Percentiles rank a stretch among this genome's conserved stretches.
Evolutionary conservation across 2,888 invertebrate species (phyloP).

Genomic region (Hemithea aestivaria): DNA sequence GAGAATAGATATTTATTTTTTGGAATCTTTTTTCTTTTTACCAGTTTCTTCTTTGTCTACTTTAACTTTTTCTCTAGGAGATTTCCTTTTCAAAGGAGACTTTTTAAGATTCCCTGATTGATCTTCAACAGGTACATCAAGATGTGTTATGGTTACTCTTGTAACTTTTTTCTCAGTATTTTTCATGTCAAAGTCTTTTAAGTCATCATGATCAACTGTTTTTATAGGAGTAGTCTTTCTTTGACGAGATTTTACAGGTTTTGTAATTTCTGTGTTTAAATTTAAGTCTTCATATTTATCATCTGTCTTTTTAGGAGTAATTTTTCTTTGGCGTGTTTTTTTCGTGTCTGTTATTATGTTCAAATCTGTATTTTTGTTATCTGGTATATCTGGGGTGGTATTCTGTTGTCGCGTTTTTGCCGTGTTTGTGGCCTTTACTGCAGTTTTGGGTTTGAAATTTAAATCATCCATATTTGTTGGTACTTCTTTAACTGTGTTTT

Average conservation of each 20-base stretch:
- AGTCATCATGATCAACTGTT: neutral
- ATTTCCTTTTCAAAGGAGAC: slow-evolving; percentile 33
- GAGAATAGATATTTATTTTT: slow-evolving; percentile 18
- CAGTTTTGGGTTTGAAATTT: slow-evolving; percentile 16
- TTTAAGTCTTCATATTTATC: neutral
- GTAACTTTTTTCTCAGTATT: slow-evolving; percentile 1
- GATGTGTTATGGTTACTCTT: slow-evolving; percentile 12
- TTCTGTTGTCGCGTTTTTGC: neutral
- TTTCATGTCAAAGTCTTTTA: slow-evolving; percentile 7
- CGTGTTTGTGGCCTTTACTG: slow-evolving; percentile 9
- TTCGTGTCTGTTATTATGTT: neutral
- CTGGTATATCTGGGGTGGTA: neutral
- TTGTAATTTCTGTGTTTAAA: neutral
- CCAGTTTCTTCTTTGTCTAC: slow-evolving; percentile 5
- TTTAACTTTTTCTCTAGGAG: slow-evolving; percentile 28
- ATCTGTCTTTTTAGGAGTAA: slow-evolving; percentile 17
- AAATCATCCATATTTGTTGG: slow-evolving; percentile 25
- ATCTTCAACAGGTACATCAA: slow-evolving; percentile 2
- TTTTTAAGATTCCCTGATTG: slow-evolving; percentile 21
- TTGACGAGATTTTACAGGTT: slow-evolving; percentile 1
- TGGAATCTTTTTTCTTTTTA: slow-evolving; percentile 21
- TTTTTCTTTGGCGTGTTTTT: slow-evolving; percentile 14
- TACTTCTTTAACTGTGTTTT: slow-evolving; percentile 7
- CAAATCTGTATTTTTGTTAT: neutral
- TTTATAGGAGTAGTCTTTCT: slow-evolving; percentile 24